phyloP scores from a whole-genome alignment of 2,888 invertebrate genomes.

The Conistra vaccinii region DNA sequence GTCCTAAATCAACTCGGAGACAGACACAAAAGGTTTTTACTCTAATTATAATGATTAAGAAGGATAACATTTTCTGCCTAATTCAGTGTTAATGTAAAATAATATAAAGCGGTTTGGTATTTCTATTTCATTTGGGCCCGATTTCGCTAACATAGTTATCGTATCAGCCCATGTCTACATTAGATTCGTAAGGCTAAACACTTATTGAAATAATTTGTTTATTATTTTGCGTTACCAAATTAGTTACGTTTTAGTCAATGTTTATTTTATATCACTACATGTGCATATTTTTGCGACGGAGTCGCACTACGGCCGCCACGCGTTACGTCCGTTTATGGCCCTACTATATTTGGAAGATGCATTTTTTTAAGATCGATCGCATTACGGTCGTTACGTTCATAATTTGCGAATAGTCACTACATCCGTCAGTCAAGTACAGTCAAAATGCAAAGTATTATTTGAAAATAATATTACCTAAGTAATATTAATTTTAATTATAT shows the following conservation, averaged over 20 bases:
- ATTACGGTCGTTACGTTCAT: no score
- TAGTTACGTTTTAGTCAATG: neutral
- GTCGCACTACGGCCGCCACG: no score
- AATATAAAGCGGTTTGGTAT: constrained; percentile 1
- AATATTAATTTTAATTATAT: no score
- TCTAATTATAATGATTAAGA: constrained; percentile 63
- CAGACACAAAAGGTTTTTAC: constrained; percentile 63
- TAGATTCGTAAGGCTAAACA: neutral
- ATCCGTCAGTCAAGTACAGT: no score
- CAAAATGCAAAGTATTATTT: no score
- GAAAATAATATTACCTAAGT: no score
- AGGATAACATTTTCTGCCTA: constrained; percentile 38
- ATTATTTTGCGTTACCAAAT: neutral
- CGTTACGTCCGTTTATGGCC: no score
- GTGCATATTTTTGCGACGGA: no score
- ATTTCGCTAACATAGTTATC: neutral
- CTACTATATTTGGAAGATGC: no score
- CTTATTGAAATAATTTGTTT: neutral
- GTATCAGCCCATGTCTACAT: neutral
- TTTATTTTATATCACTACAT: neutral
- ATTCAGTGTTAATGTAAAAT: constrained; percentile 22
- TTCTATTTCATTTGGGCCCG: neutral
- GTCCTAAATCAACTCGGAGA: constrained; percentile 62
- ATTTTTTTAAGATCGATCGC: no score
- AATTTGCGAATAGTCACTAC: no score